These are phyloP conservation scores for Sthenelais limicola DNA, from an alignment of 2,888 invertebrate genomes.

Conservation along the genomic window DNA sequence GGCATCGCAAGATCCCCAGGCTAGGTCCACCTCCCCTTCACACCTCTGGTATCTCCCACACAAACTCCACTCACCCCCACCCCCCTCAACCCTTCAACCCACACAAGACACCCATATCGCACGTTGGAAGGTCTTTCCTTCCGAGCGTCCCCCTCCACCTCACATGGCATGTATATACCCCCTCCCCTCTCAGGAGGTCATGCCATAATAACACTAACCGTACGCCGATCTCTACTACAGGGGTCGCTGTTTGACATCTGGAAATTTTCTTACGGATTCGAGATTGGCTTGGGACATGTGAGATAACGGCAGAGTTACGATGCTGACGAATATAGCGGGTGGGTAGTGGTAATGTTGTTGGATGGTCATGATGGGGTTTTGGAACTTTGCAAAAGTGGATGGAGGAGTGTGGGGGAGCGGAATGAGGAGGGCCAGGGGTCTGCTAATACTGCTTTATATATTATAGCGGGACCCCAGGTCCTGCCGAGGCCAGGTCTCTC, in stretches of 20 bases:
- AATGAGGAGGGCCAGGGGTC: neutral
- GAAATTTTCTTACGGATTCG: constrained; percentile 42
- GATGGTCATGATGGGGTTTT: neutral
- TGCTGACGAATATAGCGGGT: constrained; percentile 34
- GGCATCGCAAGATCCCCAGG: too few relatives aligned
- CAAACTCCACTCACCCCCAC: neutral
- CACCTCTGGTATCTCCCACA: neutral
- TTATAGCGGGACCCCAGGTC: neutral
- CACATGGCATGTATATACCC: too few relatives aligned
- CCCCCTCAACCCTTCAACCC: constrained; percentile 10
- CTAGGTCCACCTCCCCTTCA: neutral
- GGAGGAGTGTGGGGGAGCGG: constrained; percentile 6
- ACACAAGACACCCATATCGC: neutral
- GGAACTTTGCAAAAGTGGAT: constrained; percentile 3
- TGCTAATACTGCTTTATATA: constrained; percentile 1
- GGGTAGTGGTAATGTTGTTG: neutral
- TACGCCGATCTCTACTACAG: neutral
- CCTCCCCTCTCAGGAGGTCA: neutral
- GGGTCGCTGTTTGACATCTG: constrained; percentile 31
- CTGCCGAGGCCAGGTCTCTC: constrained; percentile 14
- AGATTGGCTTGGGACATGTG: constrained; percentile 33
- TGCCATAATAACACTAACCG: neutral
- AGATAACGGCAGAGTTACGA: constrained; percentile 43
- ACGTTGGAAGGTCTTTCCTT: too few relatives aligned
- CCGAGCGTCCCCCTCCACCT: too few relatives aligned